A percentile compares a stretch with the other conserved stretches of the same genome.
Evolutionary conservation across 37 sponge, comb jelly and placozoan genomes (phyloP).

Genomic region (Halisarca cf. caerulea): DNA sequence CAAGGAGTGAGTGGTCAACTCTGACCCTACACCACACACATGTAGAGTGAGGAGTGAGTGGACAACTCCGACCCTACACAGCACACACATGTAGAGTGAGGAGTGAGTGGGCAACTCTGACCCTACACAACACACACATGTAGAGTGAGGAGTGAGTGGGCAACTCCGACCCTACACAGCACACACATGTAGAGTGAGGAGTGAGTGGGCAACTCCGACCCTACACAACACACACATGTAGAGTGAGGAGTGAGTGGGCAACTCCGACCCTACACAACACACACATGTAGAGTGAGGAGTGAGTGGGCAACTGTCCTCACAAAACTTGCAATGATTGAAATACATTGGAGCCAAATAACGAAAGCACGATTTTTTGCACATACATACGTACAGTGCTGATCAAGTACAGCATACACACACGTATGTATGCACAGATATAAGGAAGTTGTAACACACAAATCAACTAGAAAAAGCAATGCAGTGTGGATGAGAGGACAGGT

Average conservation of each 20-base stretch:
- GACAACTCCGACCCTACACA: neutral
- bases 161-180: neutral
- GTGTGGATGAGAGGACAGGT: too few relatives aligned
- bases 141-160: neutral
- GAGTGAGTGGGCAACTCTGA: neutral
- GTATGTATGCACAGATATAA: too few relatives aligned
- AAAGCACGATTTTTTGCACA: too few relatives aligned
- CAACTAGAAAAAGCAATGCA: too few relatives aligned
- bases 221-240: neutral
- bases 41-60: neutral
- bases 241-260: neutral
- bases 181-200: neutral
- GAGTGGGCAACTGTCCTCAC: neutral
- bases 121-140: neutral
- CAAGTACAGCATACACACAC: too few relatives aligned
- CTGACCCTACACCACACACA: neutral
- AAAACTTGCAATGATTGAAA: too few relatives aligned
- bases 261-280: neutral
- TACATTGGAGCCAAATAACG: too few relatives aligned
- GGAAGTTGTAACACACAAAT: too few relatives aligned
- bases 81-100: neutral
- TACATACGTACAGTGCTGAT: too few relatives aligned
- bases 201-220: neutral
- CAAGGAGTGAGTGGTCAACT: neutral
- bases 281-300: neutral